Percentiles rank a stretch among this genome's conserved stretches.
Evolutionary conservation across 2,888 invertebrate genomes (phyloP).

Genomic region (Gryllus longicercus): DNA sequence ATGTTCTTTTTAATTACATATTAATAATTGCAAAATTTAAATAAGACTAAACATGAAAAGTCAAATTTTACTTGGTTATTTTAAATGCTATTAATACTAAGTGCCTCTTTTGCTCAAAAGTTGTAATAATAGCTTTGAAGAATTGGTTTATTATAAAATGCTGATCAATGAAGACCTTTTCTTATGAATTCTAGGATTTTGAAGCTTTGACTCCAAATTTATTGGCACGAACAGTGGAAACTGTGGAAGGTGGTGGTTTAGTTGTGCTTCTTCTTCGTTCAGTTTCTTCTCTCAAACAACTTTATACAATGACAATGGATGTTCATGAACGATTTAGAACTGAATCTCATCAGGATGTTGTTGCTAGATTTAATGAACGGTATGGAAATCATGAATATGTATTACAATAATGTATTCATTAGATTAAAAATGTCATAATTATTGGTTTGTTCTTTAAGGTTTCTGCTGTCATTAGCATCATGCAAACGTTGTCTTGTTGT

Average conservation of each 20-base stretch:
- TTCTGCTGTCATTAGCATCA: conserved; percentile 83
- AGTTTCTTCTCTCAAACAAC: conserved; percentile 83
- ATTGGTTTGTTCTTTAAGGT: conserved; percentile 47
- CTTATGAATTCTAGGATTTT: conserved; percentile 66
- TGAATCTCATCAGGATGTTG: conserved; percentile 87
- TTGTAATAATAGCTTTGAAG: background rate
- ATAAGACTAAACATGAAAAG: background rate
- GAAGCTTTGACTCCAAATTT: conserved; percentile 97
- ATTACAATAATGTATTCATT: background rate
- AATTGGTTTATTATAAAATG: background rate
- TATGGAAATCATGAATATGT: conserved; percentile 37
- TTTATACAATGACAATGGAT: conserved; percentile 97
- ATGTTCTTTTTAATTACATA: conserved; percentile 31
- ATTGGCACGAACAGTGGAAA: conserved; percentile 93
- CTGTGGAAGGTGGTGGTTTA: conserved; percentile 95
- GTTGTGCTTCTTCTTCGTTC: conserved; percentile 83
- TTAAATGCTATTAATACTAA: background rate
- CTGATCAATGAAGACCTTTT: conserved; percentile 28
- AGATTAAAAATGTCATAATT: conserved; percentile 7
- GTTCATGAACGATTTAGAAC: conserved; percentile 94
- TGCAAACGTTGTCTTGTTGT: conserved; percentile 88
- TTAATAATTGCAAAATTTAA: conserved; percentile 4
- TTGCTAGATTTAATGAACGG: conserved; percentile 94
- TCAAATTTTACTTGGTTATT: background rate
- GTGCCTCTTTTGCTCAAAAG: background rate